Base-by-base conservation (phyloP, 2,113 vertebrate genomes). In the Pontoporia blainvillei region DNA sequence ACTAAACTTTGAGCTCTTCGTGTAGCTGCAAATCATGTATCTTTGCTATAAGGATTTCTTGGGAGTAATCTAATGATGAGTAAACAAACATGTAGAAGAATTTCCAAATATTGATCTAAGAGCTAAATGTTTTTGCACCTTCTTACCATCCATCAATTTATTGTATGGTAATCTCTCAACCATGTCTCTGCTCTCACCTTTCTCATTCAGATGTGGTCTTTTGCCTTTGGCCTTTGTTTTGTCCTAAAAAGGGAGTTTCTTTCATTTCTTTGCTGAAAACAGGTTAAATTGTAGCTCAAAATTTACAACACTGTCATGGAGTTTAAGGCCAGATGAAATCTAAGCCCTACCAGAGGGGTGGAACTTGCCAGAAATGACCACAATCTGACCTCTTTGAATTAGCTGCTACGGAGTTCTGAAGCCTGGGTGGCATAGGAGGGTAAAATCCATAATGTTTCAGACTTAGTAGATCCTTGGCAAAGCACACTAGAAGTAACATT, bases 11-110 rank as follows among this genome's bases (percentile, higher is more conserved):
- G 54, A 84, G 57, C 11, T 86, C 34, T 76, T 90, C 46, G 10
- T 57, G 57, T 59, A 86, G 36, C n/a, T 91, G 79, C 82, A 1
- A 88, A 52, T 96, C 44, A 78, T 44, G 44, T 78, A 86, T 78
- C 67, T 93, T 91, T 93, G 62, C 25, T 72, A 6, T 61, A 79
- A 83, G 12, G n/a, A 85, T 91, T 95, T 96, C 66, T 73, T 89
- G 67, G 31, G 14, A 87, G 36, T 93, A 79, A 94, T 86, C 89
- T 78, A 96, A 71, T 71, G 41, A 39, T 86, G 62, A 89, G 73
- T 83, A 84, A 73, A 85, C 31, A 90, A 2, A 79, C 59, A 69
- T 34, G 57, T 76, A 61, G 54, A 92, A 15, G 66, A 96, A 86
- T 97, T 89, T 27, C 34, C 67, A 95, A 79, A 91, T 90, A 52